Base-by-base conservation (phyloP, 2,888 invertebrate genomes). In the Conops quadrifasciatus region DNA sequence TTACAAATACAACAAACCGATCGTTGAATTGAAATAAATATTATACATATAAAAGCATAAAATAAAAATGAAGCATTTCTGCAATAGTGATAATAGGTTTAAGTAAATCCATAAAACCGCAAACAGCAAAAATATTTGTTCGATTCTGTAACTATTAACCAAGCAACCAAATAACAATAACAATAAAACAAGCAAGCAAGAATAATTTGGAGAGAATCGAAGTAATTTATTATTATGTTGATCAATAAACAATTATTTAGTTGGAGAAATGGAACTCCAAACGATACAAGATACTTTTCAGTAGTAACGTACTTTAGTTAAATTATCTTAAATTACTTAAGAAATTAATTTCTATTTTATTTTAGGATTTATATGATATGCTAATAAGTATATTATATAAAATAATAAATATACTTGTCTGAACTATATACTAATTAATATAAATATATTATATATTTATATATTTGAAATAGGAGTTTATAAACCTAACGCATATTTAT, bases 11-110 rank as follows among this genome's bases (percentile, higher is more conserved):
- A 73, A 71, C 70, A 75, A 73, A 72, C 73, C 70, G 66, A 70
- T 21, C 13, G 16, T 24, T 45, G 16, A 64, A 60, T 30, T 60
- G 36, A n/a, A 30, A 28, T 30, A 36, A 30, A 60, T 30, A 49
- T 65, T 59, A 71, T 36, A 36, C 4, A 7, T 70, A 16, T 64
- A 66, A 72, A 45, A 75, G 72, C 77, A 77, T 70, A 47, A 60
- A 77, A 76, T 76, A 73, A 72, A 67, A 70, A 30, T n/a, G 80
- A 56, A 66, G 60, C 68, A 62, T 68, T 84, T 84, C 84, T 84
- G 84, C 85, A 85, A 85, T 85, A 85, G 85, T 85, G 85, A 85
- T 85, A 85, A 85, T 85, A 85, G 85, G 84, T 84, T 81, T 83
- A 83, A 83, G 84, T 80, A 16, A 67, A 72, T 75, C 74, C 73